Evolutionary conservation across 2,888 invertebrate species (phyloP).

Genomic region (Sesia bembeciformis): DNA sequence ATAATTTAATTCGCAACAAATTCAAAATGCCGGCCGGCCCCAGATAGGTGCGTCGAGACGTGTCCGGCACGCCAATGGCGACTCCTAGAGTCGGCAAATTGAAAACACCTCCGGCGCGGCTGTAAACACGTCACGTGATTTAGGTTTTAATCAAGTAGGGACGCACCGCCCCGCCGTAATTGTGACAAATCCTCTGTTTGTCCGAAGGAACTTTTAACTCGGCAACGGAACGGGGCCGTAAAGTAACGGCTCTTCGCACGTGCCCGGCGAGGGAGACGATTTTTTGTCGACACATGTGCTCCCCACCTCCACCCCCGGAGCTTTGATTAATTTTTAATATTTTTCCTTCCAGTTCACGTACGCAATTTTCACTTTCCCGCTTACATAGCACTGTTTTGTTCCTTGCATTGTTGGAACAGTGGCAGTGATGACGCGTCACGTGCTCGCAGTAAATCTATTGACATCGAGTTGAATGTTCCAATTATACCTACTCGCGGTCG

Average conservation of each 20-base stretch:
- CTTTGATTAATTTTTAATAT: slow-evolving; percentile 74
- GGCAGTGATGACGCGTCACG: slow-evolving; percentile 20
- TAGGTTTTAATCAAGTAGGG: slow-evolving; percentile 75
- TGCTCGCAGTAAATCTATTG: slow-evolving; percentile 33
- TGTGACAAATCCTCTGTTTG: slow-evolving; percentile 76
- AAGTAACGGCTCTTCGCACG: slow-evolving; percentile 67
- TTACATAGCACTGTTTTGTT: slow-evolving; percentile 29
- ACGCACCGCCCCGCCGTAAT: slow-evolving; percentile 68
- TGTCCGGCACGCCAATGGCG: slow-evolving; percentile 69
- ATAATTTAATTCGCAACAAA: slow-evolving; percentile 73
- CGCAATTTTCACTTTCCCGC: slow-evolving; percentile 71
- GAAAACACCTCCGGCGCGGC: slow-evolving; percentile 72
- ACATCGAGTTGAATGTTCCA: slow-evolving; percentile 7
- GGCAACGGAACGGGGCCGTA: slow-evolving; percentile 54
- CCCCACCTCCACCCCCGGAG: slow-evolving; percentile 30
- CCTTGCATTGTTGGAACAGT: slow-evolving; percentile 13
- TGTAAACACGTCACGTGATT: slow-evolving; percentile 76
- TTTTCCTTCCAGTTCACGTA: slow-evolving; percentile 73
- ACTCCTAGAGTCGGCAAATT: slow-evolving; percentile 67
- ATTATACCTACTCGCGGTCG: background rate
- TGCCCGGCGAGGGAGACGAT: slow-evolving; percentile 54
- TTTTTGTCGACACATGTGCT: slow-evolving; percentile 74
- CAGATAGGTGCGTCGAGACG: slow-evolving; percentile 65
- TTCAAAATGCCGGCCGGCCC: slow-evolving; percentile 63
- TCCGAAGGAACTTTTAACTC: slow-evolving; percentile 73